Evolutionary conservation across 2,113 vertebrate genomes (phyloP), one percentile per base, ranked within the genome.

Genomic region (Istiophorus platypterus): DNA sequence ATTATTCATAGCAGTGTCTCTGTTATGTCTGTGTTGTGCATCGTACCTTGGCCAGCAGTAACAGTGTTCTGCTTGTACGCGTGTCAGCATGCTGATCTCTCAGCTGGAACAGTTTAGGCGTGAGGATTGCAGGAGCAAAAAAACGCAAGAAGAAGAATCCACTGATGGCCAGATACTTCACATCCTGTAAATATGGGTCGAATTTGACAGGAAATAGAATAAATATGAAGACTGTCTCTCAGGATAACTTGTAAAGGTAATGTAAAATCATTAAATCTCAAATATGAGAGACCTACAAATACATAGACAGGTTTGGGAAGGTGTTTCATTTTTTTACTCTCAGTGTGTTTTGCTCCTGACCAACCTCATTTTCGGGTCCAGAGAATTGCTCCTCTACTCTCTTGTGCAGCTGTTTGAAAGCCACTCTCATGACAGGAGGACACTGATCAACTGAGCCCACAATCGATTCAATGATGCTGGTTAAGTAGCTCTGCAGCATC

Each of bases 61-160:
- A 92, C 58, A 99, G 95, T 0, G 97, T 98, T 79, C 96, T 95
- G 82, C 96, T 81, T 1, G 97, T 98, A 67, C 96, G 96, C 0
- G 96, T 95, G 39, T 97, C 96, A 0, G 96, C 95, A 0, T 98
- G 97, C 78, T 97, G 96, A 76, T 98, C 97, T 75, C 96, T 92
- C 80, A 99, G 96, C 84, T 96, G 86, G 74, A 99, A 98, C 81
- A 98, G 95, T 91, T 99, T 99, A 0, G 97, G 98, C 0, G 96
- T 97, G 83, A 99, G 95, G 85, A 98, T 95, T 0, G 97, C 96
- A 0, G 97, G 97, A 0, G 97, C 96, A 0, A 99, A 97, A 82
- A 98, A 98, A 2, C 96, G 95, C 80, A 98, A 93, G 92, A 98
- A 99, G 80, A 99, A 96, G 69, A 99, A 98, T 18, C 96, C 96